A percentile compares a stretch with the other conserved stretches of the same genome.
phyloP scores from a whole-genome alignment of 2,797 vertebrate species.

The Gymnoscopelus microlampas region DNA sequence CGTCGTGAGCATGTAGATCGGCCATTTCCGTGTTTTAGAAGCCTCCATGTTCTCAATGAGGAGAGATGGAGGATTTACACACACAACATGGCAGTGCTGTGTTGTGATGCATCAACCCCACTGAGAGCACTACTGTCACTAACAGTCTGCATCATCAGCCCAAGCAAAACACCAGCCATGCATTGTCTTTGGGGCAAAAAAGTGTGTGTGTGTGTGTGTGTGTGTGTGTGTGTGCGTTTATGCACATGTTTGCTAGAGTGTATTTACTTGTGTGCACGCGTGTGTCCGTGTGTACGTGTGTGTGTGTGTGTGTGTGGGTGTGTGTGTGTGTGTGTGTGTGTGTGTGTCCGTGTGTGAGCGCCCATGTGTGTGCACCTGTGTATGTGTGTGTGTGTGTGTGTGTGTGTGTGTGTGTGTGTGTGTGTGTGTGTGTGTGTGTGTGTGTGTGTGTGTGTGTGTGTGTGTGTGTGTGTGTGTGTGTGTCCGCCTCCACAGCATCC shows the following conservation, averaged over 20 bases:
- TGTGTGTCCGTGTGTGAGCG: conserved; percentile 46
- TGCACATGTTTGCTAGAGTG: conserved; percentile 29
- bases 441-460: conserved; percentile 16
- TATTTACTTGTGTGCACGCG: conserved; percentile 27
- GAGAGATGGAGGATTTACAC: conserved; percentile 74
- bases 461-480: conserved; percentile 39
- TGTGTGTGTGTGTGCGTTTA: conserved; percentile 9
- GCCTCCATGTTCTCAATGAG: conserved; percentile 77
- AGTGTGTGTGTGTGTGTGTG: conserved; percentile 33
- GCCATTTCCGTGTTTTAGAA: conserved; percentile 42
- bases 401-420: conserved; percentile 26
- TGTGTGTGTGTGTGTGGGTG: conserved; percentile 5
- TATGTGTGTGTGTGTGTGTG: conserved; percentile 13
- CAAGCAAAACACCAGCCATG: conserved; percentile 76
- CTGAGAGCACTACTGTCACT: conserved; percentile 78
- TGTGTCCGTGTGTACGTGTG: conserved; percentile 4
- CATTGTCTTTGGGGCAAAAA: conserved; percentile 78
- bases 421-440: conserved; percentile 17
- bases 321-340: conserved; percentile 18
- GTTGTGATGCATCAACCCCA: conserved; percentile 78
- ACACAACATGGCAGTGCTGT: conserved; percentile 76
- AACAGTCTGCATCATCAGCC: conserved; percentile 79
- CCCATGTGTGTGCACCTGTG: conserved; percentile 1
- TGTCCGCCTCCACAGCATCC: conserved; percentile 71
- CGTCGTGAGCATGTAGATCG: neutral